Evolutionary conservation across 2,113 vertebrate genomes (phyloP).

Genomic region (Sitta europaea): DNA sequence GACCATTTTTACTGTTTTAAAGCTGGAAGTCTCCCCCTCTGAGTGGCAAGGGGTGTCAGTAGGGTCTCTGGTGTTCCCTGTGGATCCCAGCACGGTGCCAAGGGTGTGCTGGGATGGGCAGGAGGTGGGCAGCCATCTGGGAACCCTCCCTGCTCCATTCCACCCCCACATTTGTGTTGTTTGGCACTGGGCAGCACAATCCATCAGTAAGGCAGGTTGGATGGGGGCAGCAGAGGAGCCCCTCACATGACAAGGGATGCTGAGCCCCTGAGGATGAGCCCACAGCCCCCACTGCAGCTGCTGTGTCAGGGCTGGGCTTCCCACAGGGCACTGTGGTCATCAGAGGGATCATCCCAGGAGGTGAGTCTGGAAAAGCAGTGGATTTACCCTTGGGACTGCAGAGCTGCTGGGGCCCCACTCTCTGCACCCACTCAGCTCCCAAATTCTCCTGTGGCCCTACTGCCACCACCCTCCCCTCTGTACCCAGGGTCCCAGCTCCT

Average conservation of each 20-base stretch:
- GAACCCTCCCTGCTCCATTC: accelerated
- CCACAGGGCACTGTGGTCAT: accelerated
- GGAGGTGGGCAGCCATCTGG: not conserved
- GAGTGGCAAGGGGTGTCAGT: not conserved
- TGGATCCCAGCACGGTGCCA: not conserved
- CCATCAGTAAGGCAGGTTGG: accelerated
- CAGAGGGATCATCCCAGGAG: not conserved
- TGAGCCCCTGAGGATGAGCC: not conserved
- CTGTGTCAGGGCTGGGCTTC: not conserved
- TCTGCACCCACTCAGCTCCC: not conserved
- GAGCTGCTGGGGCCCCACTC: not conserved
- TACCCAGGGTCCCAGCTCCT: not conserved
- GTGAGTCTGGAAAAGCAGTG: not conserved
- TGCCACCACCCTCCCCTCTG: not conserved
- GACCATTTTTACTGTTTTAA: not conserved
- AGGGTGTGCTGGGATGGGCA: not conserved
- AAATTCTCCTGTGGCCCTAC: not conserved
- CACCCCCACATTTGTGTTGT: accelerated
- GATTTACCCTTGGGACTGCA: not conserved
- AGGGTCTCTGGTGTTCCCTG: not conserved
- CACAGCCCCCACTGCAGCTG: not conserved
- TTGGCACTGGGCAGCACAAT: not conserved
- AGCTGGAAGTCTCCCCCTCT: not conserved
- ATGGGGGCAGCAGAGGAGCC: not conserved
- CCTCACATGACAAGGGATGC: not conserved